Percentiles rank a stretch among this genome's conserved stretches.
These are phyloP conservation scores for Micropterix aruncella DNA, from an alignment of 2,888 invertebrate genomes.

Conservation along the genomic window DNA sequence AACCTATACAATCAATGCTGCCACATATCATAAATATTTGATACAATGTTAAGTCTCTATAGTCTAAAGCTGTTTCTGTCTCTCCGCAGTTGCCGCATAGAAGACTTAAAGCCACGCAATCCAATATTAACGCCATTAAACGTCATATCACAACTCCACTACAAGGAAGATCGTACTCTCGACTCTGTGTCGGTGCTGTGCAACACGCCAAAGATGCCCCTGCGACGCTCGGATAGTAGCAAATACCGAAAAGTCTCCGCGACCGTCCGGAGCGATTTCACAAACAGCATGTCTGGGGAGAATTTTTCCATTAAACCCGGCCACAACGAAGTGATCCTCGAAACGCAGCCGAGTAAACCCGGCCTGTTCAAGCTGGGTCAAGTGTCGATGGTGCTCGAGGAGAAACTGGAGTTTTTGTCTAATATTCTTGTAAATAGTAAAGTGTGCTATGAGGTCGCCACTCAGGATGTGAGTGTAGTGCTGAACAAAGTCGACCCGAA, in stretches of 20 bases:
- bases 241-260: conserved; percentile 54
- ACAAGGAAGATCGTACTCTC: conserved; percentile 70
- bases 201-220: conserved; percentile 44
- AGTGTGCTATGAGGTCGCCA: conserved; percentile 41
- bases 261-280: conserved; percentile 50
- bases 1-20: too few relatives aligned
- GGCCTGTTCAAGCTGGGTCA: conserved; percentile 62
- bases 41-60: too few relatives aligned
- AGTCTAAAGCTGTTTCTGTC: conserved; percentile 5
- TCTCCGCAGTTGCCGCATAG: conserved; percentile 36
- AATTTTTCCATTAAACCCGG: conserved; percentile 47
- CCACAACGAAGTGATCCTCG: conserved; percentile 44
- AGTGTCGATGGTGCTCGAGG: conserved; percentile 45
- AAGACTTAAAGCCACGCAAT: conserved; percentile 47
- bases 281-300: conserved; percentile 37
- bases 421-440: conserved; percentile 39
- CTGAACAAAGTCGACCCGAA: conserved; percentile 37
- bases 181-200: conserved; percentile 63
- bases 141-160: conserved; percentile 57
- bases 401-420: conserved; percentile 60
- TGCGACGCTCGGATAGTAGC: conserved; percentile 58
- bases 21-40: too few relatives aligned
- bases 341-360: conserved; percentile 43
- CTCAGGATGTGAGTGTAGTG: conserved; percentile 32
- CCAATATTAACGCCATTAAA: conserved; percentile 43